Percentiles rank a stretch among this genome's conserved stretches.
phyloP scores from a whole-genome alignment of 2,797 vertebrate species.

The Petrocephalus sullivani region DNA sequence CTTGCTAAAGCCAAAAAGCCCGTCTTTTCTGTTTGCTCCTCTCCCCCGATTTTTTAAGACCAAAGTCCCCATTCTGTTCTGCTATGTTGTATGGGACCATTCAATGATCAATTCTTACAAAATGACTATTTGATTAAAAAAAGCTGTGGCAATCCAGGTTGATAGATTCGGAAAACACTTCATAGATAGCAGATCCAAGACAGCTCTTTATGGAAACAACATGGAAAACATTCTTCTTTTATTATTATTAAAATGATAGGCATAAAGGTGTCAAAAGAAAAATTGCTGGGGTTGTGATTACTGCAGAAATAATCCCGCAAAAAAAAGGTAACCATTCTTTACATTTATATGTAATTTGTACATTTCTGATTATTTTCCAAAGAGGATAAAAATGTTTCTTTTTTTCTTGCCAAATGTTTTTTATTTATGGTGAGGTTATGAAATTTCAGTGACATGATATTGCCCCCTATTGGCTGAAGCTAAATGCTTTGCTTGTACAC shows the following conservation, averaged over 20 bases:
- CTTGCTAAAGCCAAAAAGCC: neutral
- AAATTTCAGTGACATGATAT: slow-evolving; percentile 9
- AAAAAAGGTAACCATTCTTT: neutral
- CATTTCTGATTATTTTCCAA: neutral
- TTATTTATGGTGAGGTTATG: too few species aligned
- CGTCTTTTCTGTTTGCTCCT: neutral
- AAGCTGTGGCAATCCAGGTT: neutral
- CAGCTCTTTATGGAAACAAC: neutral
- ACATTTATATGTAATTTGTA: neutral
- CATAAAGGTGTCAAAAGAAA: neutral
- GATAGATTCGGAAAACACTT: neutral
- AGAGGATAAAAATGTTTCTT: neutral
- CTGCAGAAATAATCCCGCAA: neutral
- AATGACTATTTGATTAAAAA: neutral
- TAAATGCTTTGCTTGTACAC: neutral
- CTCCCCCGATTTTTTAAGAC: neutral
- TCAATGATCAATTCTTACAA: too few species aligned
- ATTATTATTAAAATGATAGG: neutral
- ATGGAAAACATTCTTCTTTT: neutral
- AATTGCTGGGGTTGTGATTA: neutral
- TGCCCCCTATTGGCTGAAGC: slow-evolving; percentile 14
- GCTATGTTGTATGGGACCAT: neutral
- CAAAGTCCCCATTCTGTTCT: neutral
- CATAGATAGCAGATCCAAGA: neutral
- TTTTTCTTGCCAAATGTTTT: neutral